Conservation (phyloP, 2,888 invertebrate species). For the Esperia sulphurella region DNA sequence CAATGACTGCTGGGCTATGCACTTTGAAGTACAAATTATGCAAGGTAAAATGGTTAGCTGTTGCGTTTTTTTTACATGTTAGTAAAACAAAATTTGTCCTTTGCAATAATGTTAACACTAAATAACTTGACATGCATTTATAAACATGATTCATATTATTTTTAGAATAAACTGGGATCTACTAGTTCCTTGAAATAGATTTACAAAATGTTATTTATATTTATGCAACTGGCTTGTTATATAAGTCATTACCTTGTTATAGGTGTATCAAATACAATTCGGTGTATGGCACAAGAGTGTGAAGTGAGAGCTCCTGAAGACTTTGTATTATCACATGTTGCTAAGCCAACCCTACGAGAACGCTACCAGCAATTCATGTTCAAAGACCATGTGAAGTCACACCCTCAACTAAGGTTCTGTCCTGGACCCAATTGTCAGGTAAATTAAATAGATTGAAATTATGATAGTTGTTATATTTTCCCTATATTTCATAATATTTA, state of each 20-base stretch:
- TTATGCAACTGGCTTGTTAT: too few relatives aligned
- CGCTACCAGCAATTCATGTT: conserved; percentile 98
- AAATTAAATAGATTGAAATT: conserved; percentile 5
- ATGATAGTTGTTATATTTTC: too few relatives aligned
- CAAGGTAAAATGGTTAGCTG: conserved; percentile 80
- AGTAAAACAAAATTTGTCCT: too few relatives aligned
- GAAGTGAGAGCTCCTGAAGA: conserved; percentile 97
- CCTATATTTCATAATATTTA: too few relatives aligned
- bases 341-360: conserved; percentile 89
- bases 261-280: conserved; percentile 90
- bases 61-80: too few relatives aligned
- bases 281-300: conserved; percentile 98
- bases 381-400: conserved; percentile 96
- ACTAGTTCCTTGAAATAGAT: too few relatives aligned
- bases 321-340: conserved; percentile 92
- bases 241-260: conserved; percentile 14
- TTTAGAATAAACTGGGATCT: too few relatives aligned
- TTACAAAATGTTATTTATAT: too few relatives aligned
- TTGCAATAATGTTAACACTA: too few relatives aligned
- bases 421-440: conserved; percentile 97
- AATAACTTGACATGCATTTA: too few relatives aligned
- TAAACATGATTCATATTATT: too few relatives aligned
- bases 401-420: conserved; percentile 94
- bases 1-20: conserved; percentile 96
- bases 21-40: conserved; percentile 97